These are phyloP conservation scores for Lepidurus couesii DNA, from an alignment of 1,140 invertebrate species.

Conservation along the genomic window DNA sequence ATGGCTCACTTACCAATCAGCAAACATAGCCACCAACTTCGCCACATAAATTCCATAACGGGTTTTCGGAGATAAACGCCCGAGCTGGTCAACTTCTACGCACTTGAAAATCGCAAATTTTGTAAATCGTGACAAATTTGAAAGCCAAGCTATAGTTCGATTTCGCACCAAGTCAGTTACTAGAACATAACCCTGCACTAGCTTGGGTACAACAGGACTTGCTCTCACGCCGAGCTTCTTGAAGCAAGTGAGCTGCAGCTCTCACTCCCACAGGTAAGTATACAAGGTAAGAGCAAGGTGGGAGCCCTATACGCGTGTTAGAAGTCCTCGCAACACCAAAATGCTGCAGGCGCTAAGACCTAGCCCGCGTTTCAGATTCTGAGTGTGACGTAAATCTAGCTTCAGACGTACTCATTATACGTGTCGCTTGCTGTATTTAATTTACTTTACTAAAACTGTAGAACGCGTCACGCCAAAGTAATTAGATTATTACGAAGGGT, in stretches of 20 bases:
- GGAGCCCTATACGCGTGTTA: neutral
- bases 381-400: neutral
- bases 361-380: neutral
- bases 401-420: too few relatives aligned
- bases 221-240: conserved; percentile 7
- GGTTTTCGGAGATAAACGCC: neutral
- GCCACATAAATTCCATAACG: neutral
- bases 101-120: too few relatives aligned
- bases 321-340: neutral
- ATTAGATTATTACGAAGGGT: too few relatives aligned
- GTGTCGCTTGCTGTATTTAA: too few relatives aligned
- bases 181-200: conserved; percentile 1
- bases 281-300: neutral
- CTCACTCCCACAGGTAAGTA: conserved; percentile 3
- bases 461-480: too few relatives aligned
- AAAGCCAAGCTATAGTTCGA: neutral
- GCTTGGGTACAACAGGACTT: neutral
- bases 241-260: conserved; percentile 3
- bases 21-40: neutral
- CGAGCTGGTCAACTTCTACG: too few relatives aligned
- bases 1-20: neutral
- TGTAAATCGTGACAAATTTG: too few relatives aligned
- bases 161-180: neutral
- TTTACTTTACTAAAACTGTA: too few relatives aligned
- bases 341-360: neutral